phyloP scores from a whole-genome alignment of 2,797 vertebrate genomes.

The Lepidocolaptes lacrymiger region DNA sequence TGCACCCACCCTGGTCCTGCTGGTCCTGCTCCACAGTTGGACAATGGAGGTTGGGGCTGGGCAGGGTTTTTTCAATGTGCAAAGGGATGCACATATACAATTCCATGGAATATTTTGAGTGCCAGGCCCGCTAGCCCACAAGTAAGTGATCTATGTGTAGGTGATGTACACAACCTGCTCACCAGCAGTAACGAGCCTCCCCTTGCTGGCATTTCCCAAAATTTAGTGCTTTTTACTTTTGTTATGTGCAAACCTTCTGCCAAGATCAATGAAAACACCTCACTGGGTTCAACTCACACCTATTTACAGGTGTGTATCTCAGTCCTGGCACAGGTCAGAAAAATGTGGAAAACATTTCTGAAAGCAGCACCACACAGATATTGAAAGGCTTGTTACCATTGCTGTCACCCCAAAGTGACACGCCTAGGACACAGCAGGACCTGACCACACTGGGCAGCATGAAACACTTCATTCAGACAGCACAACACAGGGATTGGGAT shows the following conservation, averaged over 20 bases:
- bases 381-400: rapidly evolving
- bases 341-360: rapidly evolving
- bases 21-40: not conserved
- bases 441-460: rapidly evolving
- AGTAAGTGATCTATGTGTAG: not conserved
- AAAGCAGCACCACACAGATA: not conserved
- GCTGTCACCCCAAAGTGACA: not conserved
- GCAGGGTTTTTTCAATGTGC: rapidly evolving
- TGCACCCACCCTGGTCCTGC: not conserved
- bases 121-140: not conserved
- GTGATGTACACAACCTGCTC: not conserved
- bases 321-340: not conserved
- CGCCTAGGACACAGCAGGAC: not conserved
- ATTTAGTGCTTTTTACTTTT: not conserved
- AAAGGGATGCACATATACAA: rapidly evolving
- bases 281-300: not conserved
- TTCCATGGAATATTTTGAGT: not conserved
- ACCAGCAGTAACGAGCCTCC: not conserved
- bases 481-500: not conserved
- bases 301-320: rapidly evolving
- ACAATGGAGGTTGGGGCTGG: rapidly evolving
- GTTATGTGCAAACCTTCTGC: not conserved
- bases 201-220: not conserved
- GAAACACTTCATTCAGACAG: rapidly evolving
- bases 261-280: not conserved